A percentile compares a stretch with the other conserved stretches of the same genome.
Evolutionary conservation across 2,888 invertebrate species (phyloP).

Genomic region (Stenchaetothrips biformis): DNA sequence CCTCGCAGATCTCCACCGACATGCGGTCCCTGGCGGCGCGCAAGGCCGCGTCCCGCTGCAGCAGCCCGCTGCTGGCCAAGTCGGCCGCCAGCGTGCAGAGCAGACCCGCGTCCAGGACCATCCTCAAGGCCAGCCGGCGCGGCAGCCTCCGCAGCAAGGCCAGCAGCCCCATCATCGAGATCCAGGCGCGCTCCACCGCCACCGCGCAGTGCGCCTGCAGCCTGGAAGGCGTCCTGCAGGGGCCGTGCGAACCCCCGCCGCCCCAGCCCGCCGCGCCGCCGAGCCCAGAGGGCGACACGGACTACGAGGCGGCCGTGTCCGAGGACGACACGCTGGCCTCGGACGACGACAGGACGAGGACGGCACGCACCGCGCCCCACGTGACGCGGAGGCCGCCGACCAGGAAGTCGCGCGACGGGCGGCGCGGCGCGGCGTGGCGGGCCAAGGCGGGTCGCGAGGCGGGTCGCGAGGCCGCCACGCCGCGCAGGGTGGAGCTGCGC

Average conservation of each 20-base stretch:
- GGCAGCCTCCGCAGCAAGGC: not conserved
- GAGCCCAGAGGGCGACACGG: not conserved
- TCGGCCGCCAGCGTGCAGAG: no score
- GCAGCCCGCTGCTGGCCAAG: not conserved
- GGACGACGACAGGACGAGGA: not conserved
- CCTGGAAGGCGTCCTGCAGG: not conserved
- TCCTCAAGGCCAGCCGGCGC: not conserved
- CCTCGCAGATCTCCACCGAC: slow-evolving; percentile 1
- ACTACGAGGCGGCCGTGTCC: not conserved
- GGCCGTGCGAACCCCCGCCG: not conserved
- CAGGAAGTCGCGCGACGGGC: not conserved
- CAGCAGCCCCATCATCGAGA: not conserved
- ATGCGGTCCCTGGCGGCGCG: not conserved
- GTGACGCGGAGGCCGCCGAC: not conserved
- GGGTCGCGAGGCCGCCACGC: not conserved
- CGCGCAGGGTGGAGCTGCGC: not conserved
- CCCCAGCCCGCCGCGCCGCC: not conserved
- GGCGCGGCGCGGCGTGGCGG: not conserved
- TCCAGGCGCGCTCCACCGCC: not conserved
- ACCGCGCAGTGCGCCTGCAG: not conserved
- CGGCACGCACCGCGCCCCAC: not conserved
- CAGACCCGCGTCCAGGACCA: not conserved
- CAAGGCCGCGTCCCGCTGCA: not conserved
- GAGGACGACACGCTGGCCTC: not conserved
- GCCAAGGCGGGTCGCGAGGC: not conserved